Evolutionary conservation across 1,140 invertebrate species (phyloP), one percentile per base, ranked within the genome.

Genomic region (Zaprionus gabonicus): DNA sequence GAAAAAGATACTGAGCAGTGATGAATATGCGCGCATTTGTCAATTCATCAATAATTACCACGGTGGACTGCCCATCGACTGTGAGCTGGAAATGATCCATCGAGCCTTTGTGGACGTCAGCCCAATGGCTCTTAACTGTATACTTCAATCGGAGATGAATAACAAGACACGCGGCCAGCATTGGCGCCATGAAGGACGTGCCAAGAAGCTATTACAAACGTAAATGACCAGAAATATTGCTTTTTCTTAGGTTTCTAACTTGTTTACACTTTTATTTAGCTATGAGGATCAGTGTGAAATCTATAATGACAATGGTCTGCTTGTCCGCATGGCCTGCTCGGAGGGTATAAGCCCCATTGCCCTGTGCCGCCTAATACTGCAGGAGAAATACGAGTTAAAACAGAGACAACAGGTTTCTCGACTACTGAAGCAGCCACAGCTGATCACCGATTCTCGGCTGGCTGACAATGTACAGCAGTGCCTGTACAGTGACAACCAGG

Each of bases 401-500:
- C 82, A 92, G 57, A 93, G 91, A 71, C 56, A 64, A 5, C 91
- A 93, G 70, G 82, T 96, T 4, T 95, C 94, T 38, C 93, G 94
- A 51, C 85, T 95, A 53, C 91, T 97, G 67, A 95, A 95, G 81
- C 94, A 96, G 83, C 95, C 96, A 4, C 93, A 94, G 49, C 81
- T 95, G 13, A 96, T 97, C 63, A 88, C 94, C 12, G 95, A 97
- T 91, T 91, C 93, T 44, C 81, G 94, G 58, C 93, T 97, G 17
- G 95, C 96, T 1, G 94, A 94, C 78, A 96, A 97, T 93, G 94
- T 96, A 71, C 91, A 91, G 44, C 77, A 91, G 72, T 96, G 95
- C 83, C 92, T 95, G n/a, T 80, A 95, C 10, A 93, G 94, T 84
- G 96, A 97, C 93, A 95, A 95, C 78, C 93, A 94, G 63, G 97